Evolutionary conservation across 2,113 vertebrate genomes (phyloP).

Genomic region (Dipodomys merriami): DNA sequence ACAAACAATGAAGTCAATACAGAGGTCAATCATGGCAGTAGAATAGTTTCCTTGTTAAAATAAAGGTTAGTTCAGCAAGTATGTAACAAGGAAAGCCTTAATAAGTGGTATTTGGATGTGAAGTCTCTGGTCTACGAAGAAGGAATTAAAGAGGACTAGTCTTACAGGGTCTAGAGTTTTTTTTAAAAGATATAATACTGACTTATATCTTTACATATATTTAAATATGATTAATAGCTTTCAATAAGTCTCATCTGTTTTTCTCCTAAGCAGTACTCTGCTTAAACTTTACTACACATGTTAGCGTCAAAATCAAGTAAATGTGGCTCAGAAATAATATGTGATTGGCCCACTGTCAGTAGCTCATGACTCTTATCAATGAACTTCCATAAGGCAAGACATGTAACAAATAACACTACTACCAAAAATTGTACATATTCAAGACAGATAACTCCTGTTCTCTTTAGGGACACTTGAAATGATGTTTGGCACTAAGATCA

Average conservation of each 20-base stretch:
- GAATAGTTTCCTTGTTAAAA: background rate
- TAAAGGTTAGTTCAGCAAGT: background rate
- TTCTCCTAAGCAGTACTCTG: background rate
- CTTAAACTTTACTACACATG: background rate
- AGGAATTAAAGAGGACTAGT: background rate
- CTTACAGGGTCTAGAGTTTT: background rate
- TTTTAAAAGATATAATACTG: background rate
- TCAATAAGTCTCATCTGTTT: background rate
- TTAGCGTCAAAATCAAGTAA: background rate
- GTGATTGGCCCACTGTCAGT: background rate
- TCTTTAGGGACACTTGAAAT: background rate
- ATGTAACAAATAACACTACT: background rate
- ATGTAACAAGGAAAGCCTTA: background rate
- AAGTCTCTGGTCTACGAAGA: background rate
- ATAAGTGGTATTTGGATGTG: fast-evolving
- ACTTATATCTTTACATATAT: background rate
- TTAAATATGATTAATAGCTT: background rate
- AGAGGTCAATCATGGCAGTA: background rate
- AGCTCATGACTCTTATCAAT: background rate
- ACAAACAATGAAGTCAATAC: background rate
- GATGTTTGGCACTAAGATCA: background rate
- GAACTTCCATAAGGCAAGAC: background rate
- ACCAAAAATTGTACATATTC: background rate
- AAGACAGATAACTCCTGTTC: background rate
- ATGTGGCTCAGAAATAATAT: background rate